Evolutionary conservation across 2,888 invertebrate species (phyloP).

Genomic region (Ornithoptera priamus): DNA sequence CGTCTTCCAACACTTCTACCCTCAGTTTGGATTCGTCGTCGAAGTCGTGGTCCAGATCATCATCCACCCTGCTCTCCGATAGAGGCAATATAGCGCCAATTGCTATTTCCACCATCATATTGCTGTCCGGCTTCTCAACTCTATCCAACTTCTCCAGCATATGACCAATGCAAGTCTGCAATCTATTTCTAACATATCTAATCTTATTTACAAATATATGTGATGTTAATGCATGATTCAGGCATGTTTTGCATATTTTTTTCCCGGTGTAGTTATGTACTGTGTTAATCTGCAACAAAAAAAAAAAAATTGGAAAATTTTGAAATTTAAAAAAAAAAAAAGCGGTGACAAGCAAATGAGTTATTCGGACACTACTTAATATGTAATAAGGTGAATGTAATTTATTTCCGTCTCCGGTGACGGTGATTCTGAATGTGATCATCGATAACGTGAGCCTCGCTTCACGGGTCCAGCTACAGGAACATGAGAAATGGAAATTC

Average conservation of each 20-base stretch:
- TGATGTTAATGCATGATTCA: constrained; percentile 57
- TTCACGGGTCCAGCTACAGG: too few species aligned
- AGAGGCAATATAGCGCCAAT: constrained; percentile 53
- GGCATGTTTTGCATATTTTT: constrained; percentile 68
- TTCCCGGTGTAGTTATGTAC: constrained; percentile 55
- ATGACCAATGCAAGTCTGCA: constrained; percentile 53
- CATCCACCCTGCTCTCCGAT: constrained; percentile 39
- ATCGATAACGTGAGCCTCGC: too few species aligned
- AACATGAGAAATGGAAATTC: too few species aligned
- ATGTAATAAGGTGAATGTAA: too few species aligned
- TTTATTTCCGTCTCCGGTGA: too few species aligned
- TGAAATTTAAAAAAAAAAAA: neutral
- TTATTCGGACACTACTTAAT: too few species aligned
- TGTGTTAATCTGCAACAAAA: constrained; percentile 67
- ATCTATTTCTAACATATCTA: constrained; percentile 52
- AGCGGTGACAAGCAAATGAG: neutral
- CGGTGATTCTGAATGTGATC: too few species aligned
- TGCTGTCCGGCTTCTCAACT: constrained; percentile 42
- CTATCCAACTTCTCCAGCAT: constrained; percentile 53
- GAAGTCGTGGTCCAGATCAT: constrained; percentile 44
- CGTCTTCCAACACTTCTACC: constrained; percentile 68
- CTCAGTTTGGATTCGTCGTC: constrained; percentile 49
- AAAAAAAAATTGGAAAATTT: neutral
- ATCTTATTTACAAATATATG: constrained; percentile 60
- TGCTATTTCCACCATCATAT: constrained; percentile 62